Percentiles rank a stretch among this genome's conserved stretches.
phyloP scores from a whole-genome alignment of 2,797 vertebrate species.

The Pogoniulus pusillus region DNA sequence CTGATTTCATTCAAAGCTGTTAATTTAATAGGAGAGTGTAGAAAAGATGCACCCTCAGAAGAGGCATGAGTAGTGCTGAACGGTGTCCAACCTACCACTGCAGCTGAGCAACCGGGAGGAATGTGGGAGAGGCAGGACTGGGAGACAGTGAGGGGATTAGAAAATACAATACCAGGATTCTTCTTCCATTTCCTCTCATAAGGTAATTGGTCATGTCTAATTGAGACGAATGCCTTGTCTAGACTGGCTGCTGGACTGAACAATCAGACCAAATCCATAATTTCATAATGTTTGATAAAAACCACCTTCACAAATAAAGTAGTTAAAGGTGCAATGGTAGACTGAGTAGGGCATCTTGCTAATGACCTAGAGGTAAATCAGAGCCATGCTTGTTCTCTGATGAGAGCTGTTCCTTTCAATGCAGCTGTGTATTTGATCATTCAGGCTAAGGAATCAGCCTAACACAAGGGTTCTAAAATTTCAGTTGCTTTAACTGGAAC shows the following conservation, averaged over 20 bases:
- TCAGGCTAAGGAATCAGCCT: constrained; percentile 20
- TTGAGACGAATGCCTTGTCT: constrained; percentile 36
- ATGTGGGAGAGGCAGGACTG: neutral
- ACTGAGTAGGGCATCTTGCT: constrained; percentile 22
- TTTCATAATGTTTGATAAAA: constrained; percentile 40
- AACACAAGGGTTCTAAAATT: neutral
- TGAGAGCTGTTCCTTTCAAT: constrained; percentile 7
- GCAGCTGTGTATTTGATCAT: constrained; percentile 41
- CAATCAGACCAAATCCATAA: constrained; percentile 50
- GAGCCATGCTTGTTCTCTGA: neutral
- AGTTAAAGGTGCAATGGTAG: neutral
- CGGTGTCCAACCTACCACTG: neutral
- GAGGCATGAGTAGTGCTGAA: neutral
- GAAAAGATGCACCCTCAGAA: neutral
- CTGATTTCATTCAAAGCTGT: neutral
- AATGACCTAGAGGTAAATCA: constrained; percentile 36
- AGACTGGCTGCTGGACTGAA: neutral
- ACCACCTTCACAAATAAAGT: constrained; percentile 27
- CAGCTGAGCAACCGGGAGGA: constrained; percentile 40
- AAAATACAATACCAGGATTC: constrained; percentile 35
- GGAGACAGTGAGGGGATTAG: constrained; percentile 22
- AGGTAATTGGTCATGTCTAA: constrained; percentile 35
- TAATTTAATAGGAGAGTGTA: neutral
- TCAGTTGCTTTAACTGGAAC: neutral
- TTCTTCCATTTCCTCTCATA: constrained; percentile 42